Percentiles rank a stretch among this genome's conserved stretches.
phyloP scores from a whole-genome alignment of 2,113 vertebrate species.

The Oophaga pumilio region DNA sequence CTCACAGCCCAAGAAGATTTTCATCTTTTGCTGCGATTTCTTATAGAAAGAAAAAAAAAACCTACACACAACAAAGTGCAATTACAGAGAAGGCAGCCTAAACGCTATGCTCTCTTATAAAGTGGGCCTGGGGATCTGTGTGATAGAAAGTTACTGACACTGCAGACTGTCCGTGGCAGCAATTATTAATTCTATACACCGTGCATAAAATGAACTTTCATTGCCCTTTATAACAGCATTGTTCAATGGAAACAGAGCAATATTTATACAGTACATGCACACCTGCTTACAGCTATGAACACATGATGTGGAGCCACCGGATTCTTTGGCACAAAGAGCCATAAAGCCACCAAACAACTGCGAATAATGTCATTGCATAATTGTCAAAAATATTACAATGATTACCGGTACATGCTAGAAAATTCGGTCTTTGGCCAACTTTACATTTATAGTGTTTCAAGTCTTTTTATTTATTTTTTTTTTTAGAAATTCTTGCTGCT shows the following conservation, averaged over 20 bases:
- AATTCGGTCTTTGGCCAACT: no score
- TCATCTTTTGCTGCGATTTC: constrained; percentile 66
- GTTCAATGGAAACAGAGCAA: neutral
- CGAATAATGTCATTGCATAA: no score
- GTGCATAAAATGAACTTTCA: constrained; percentile 62
- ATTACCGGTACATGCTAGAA: no score
- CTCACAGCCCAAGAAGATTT: constrained; percentile 67
- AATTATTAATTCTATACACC: constrained; percentile 64
- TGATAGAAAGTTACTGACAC: constrained; percentile 65
- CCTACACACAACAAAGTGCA: constrained; percentile 63
- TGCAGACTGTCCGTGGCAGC: constrained; percentile 66
- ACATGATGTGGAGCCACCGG: no score
- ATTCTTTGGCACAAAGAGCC: no score
- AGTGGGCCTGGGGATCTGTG: constrained; percentile 65
- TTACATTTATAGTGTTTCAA: no score
- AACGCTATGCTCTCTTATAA: constrained; percentile 65
- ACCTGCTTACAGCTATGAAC: neutral
- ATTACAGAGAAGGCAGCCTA: constrained; percentile 66
- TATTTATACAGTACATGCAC: neutral
- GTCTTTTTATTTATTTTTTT: no score
- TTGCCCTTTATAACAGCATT: constrained; percentile 45
- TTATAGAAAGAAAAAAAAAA: neutral
- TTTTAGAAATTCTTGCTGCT: no score
- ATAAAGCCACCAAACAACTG: no score
- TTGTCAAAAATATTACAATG: no score